These are phyloP conservation scores for Serripes groenlandicus DNA, from an alignment of 2,888 invertebrate genomes.

Conservation along the genomic window DNA sequence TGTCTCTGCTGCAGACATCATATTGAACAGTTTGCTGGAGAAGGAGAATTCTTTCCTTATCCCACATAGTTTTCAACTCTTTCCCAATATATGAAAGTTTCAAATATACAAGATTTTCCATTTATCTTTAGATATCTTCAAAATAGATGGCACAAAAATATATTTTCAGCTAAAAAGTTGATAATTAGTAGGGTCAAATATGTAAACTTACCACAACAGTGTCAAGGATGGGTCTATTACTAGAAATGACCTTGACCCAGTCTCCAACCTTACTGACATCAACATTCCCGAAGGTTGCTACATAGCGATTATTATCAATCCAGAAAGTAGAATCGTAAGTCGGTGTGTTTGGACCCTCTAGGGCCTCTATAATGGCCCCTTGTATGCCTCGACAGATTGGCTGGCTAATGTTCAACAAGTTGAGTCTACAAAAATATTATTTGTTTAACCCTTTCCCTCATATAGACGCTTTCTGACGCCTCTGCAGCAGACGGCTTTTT, in stretches of 20 bases:
- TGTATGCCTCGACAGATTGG: conserved; percentile 77
- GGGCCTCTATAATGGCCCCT: conserved; percentile 70
- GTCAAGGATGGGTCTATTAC: conserved; percentile 62
- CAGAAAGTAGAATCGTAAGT: conserved; percentile 32
- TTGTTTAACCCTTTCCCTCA: not conserved
- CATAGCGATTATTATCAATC: conserved; percentile 73
- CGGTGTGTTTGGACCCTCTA: conserved; percentile 71
- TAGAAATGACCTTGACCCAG: conserved; percentile 81
- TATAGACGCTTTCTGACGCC: not conserved
- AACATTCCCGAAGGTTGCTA: conserved; percentile 85
- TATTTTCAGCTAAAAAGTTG: no score
- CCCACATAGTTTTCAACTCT: no score
- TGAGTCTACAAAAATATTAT: conserved; percentile 71
- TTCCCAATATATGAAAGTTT: no score
- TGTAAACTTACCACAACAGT: conserved; percentile 38
- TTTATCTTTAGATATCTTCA: no score
- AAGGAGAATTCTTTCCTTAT: no score
- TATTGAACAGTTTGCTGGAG: no score
- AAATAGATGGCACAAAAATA: no score
- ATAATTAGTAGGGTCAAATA: no score
- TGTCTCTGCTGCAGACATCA: no score
- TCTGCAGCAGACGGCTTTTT: not conserved
- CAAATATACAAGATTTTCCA: no score
- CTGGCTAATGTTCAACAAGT: conserved; percentile 67
- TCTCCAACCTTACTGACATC: conserved; percentile 78